Conservation (phyloP, 2,888 invertebrate species). For the Aspidiotus destructor region DNA sequence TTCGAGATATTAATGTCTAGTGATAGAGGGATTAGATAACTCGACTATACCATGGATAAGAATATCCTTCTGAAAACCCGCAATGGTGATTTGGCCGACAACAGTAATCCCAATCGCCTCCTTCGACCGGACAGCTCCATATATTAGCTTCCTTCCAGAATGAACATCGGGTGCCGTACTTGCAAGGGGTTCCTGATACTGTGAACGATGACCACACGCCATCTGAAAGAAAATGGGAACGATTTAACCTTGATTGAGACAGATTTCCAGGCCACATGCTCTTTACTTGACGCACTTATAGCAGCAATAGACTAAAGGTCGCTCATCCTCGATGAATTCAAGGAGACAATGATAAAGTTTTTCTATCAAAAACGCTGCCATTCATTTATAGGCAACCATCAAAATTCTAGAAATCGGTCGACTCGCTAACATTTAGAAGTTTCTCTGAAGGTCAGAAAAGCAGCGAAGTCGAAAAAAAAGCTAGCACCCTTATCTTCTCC, state of each 20-base stretch:
- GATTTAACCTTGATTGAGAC: not conserved
- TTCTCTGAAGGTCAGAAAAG: no score
- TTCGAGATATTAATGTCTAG: not conserved
- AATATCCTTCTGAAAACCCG: constrained; percentile 70
- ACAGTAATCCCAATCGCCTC: constrained; percentile 74
- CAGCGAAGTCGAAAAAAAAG: no score
- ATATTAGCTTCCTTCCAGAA: constrained; percentile 67
- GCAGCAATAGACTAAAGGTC: no score
- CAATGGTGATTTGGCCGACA: constrained; percentile 72
- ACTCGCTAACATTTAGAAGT: no score
- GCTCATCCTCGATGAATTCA: not conserved
- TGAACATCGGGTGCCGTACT: constrained; percentile 57
- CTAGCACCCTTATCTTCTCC: no score
- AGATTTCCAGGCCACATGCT: no score
- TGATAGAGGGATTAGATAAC: not conserved
- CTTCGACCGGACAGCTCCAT: constrained; percentile 74
- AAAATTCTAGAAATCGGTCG: no score
- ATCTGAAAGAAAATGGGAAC: constrained; percentile 32
- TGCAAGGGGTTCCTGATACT: constrained; percentile 70
- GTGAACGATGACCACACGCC: constrained; percentile 64
- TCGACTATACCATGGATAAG: constrained; percentile 61
- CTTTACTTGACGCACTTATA: no score
- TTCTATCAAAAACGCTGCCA: no score
- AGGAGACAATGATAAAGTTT: no score
- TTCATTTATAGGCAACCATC: no score